A percentile compares a stretch with the other conserved stretches of the same genome.
Conservation (phyloP, 2,113 vertebrate genomes). For the Gasterosteus nipponicus region DNA sequence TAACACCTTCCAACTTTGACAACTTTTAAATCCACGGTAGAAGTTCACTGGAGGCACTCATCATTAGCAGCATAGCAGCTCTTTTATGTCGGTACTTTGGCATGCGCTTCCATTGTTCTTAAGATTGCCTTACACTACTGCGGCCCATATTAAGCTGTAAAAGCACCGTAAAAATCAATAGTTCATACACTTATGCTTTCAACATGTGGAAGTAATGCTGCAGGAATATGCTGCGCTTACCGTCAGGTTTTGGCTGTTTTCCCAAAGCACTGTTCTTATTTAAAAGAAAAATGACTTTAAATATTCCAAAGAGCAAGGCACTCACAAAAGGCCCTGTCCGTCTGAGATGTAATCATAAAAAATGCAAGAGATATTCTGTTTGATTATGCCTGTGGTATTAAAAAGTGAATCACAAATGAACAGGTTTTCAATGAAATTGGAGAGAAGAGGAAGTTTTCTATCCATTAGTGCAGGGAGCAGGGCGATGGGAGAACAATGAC, state of each 20-base stretch:
- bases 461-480: background rate
- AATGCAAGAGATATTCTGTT: conserved; percentile 17
- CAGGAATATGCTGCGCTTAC: background rate
- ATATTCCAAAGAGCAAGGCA: conserved; percentile 32
- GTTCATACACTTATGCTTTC: conserved; percentile 35
- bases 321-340: conserved; percentile 16
- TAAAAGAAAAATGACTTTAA: conserved; percentile 41
- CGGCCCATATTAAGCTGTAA: conserved; percentile 14
- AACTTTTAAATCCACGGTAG: background rate
- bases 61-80: background rate
- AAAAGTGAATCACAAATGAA: conserved; percentile 9
- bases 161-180: conserved; percentile 33
- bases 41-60: background rate
- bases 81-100: background rate
- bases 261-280: conserved; percentile 12
- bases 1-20: background rate
- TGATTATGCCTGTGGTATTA: conserved; percentile 6
- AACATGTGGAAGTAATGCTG: conserved; percentile 34
- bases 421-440: background rate
- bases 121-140: background rate
- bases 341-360: conserved; percentile 32
- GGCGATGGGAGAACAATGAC: background rate
- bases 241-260: conserved; percentile 14
- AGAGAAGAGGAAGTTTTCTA: background rate
- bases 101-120: background rate